These are phyloP conservation scores for Amblyopsis rosae DNA, from an alignment of 2,113 vertebrate genomes.

Conservation along the genomic window DNA sequence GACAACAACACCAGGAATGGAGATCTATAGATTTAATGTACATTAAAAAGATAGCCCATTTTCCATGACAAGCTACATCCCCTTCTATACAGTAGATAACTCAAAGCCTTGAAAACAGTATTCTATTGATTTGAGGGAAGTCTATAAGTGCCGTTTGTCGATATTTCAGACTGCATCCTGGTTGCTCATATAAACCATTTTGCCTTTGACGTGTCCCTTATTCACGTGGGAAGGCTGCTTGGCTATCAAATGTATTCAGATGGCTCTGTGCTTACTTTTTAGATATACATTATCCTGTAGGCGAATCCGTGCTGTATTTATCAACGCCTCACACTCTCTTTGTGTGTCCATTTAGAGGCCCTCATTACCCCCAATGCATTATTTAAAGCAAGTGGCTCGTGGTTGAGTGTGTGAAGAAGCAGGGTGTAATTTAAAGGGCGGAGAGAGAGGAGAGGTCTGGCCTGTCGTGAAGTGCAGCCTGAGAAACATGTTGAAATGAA, in stretches of 20 bases:
- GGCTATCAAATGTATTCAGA: slow-evolving; percentile 17
- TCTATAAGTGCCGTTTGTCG: slow-evolving; percentile 35
- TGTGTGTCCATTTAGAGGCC: slow-evolving; percentile 50
- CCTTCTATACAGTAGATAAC: slow-evolving; percentile 28
- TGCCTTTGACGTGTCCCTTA: slow-evolving; percentile 10
- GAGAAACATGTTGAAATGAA: slow-evolving; percentile 65
- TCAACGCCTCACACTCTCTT: slow-evolving; percentile 46
- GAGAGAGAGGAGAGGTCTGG: slow-evolving; percentile 42
- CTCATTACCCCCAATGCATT: slow-evolving; percentile 69
- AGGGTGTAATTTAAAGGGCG: slow-evolving; percentile 67
- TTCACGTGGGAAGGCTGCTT: slow-evolving; percentile 5
- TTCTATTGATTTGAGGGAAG: slow-evolving; percentile 35
- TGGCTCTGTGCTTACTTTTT: slow-evolving; percentile 25
- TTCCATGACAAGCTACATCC: slow-evolving; percentile 34
- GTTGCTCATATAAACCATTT: neutral
- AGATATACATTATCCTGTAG: slow-evolving; percentile 20
- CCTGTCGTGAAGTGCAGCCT: slow-evolving; percentile 59
- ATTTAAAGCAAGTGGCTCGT: slow-evolving; percentile 59
- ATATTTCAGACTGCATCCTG: slow-evolving; percentile 26
- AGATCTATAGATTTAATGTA: slow-evolving; percentile 24
- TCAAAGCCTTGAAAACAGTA: slow-evolving; percentile 41
- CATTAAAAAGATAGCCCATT: slow-evolving; percentile 44
- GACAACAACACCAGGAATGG: slow-evolving; percentile 33
- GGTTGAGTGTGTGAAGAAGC: slow-evolving; percentile 61
- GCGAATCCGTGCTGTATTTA: slow-evolving; percentile 49